Percentiles rank a stretch among this genome's conserved stretches.
These are phyloP conservation scores for Drosophila carrolli DNA, from an alignment of 1,140 invertebrate genomes.

Conservation along the genomic window DNA sequence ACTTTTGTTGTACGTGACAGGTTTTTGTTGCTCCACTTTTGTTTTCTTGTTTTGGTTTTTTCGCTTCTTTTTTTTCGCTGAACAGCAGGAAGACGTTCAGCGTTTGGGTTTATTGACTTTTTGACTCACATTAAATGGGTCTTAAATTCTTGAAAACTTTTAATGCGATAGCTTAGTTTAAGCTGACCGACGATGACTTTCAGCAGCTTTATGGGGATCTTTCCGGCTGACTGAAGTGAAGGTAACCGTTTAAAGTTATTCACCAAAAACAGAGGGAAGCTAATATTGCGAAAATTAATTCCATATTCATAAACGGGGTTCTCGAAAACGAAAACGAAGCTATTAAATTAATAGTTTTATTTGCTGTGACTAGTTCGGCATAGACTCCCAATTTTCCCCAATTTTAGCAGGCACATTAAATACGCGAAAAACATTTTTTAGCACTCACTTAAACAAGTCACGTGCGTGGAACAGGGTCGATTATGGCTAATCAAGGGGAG, in stretches of 20 bases:
- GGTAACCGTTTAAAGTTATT: constrained; percentile 11
- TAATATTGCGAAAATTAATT: constrained; percentile 1
- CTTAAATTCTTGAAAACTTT: constrained; percentile 51
- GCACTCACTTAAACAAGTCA: constrained; percentile 61
- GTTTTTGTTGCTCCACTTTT: constrained; percentile 75
- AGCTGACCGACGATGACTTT: constrained; percentile 26
- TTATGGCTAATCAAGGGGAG: constrained; percentile 58
- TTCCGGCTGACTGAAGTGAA: constrained; percentile 9
- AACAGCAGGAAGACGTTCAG: constrained; percentile 55
- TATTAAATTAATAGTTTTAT: constrained; percentile 10
- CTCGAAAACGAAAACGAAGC: constrained; percentile 6
- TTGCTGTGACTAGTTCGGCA: constrained; percentile 11
- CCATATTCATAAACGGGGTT: background rate
- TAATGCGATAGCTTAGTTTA: constrained; percentile 27
- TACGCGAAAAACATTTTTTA: constrained; percentile 31
- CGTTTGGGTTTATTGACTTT: constrained; percentile 61
- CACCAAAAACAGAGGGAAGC: background rate
- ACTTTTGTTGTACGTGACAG: constrained; percentile 75
- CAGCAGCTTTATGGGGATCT: constrained; percentile 6
- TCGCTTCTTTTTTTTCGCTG: constrained; percentile 7
- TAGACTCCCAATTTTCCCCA: constrained; percentile 13
- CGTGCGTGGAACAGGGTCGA: constrained; percentile 62
- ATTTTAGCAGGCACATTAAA: constrained; percentile 29
- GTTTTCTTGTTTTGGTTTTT: constrained; percentile 32
- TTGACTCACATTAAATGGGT: constrained; percentile 54